Evolutionary conservation across 2,888 invertebrate species (phyloP).

Genomic region (Aspidapion aeneum): DNA sequence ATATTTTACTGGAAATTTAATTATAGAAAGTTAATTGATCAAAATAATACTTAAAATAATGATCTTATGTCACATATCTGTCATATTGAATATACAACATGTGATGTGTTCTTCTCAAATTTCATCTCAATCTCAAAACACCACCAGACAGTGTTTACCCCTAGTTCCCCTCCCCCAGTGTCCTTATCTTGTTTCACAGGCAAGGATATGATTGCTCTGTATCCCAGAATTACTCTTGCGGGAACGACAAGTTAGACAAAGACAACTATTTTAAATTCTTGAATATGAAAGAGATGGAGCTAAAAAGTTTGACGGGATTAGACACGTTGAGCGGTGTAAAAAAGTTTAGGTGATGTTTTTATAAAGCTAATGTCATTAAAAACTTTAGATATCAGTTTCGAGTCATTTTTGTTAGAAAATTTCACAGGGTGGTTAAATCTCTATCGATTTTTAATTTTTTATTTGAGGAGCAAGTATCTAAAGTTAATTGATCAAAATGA

Average conservation of each 20-base stretch:
- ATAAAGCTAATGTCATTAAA: conserved; percentile 66
- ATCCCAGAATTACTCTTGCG: conserved; percentile 41
- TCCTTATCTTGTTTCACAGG: conserved; percentile 74
- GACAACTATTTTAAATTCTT: conserved; percentile 41
- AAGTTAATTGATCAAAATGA: no score
- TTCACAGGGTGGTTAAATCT: no score
- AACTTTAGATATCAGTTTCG: conserved; percentile 55
- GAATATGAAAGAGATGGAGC: conserved; percentile 47
- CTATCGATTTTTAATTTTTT: no score
- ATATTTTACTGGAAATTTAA: no score
- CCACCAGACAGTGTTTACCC: conserved; percentile 73
- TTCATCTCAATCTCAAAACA: no score
- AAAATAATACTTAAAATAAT: no score
- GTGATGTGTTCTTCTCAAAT: conserved; percentile 76
- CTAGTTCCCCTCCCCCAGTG: conserved; percentile 72
- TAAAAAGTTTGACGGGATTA: conserved; percentile 53
- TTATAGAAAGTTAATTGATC: no score
- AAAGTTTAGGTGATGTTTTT: conserved; percentile 53
- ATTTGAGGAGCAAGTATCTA: no score
- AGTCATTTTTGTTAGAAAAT: no score
- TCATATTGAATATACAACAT: no score
- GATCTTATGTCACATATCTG: no score
- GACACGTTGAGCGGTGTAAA: conserved; percentile 41
- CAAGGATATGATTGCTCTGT: conserved; percentile 72
- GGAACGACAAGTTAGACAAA: conserved; percentile 39